Conservation (phyloP, 2,797 vertebrate species). For the Cryptoprocta ferox region DNA sequence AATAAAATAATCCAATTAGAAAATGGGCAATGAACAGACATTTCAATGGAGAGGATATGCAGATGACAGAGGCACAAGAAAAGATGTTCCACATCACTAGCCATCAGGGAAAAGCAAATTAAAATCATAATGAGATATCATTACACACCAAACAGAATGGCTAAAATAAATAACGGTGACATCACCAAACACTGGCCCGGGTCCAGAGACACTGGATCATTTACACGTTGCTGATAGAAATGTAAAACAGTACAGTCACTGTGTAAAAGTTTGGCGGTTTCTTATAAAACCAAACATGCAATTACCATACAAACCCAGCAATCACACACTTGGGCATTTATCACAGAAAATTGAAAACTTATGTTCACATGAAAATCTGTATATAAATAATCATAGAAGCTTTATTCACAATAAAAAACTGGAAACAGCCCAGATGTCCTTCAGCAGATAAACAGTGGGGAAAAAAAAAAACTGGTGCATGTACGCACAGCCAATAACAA, state of each 20-base stretch:
- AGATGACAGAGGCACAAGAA: neutral
- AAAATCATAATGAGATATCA: neutral
- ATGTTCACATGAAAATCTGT: neutral
- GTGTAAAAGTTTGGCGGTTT: neutral
- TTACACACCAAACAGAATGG: neutral
- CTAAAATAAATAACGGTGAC: neutral
- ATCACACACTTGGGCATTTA: neutral
- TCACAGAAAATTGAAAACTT: neutral
- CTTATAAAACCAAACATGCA: neutral
- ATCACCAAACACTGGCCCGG: neutral
- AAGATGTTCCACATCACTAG: neutral
- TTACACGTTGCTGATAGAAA: neutral
- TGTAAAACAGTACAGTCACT: neutral
- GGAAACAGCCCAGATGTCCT: neutral
- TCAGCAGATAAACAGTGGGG: neutral
- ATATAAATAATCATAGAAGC: neutral
- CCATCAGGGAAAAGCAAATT: constrained; percentile 15
- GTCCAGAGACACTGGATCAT: neutral
- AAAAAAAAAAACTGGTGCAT: neutral
- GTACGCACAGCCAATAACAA: neutral
- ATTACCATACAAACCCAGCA: neutral
- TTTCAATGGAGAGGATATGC: neutral
- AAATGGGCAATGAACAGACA: neutral
- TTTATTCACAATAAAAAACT: neutral
- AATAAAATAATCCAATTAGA: neutral